Evolutionary conservation across 2,888 invertebrate species (phyloP), one percentile per base, ranked within the genome.

Genomic region (Stenchaetothrips biformis): DNA sequence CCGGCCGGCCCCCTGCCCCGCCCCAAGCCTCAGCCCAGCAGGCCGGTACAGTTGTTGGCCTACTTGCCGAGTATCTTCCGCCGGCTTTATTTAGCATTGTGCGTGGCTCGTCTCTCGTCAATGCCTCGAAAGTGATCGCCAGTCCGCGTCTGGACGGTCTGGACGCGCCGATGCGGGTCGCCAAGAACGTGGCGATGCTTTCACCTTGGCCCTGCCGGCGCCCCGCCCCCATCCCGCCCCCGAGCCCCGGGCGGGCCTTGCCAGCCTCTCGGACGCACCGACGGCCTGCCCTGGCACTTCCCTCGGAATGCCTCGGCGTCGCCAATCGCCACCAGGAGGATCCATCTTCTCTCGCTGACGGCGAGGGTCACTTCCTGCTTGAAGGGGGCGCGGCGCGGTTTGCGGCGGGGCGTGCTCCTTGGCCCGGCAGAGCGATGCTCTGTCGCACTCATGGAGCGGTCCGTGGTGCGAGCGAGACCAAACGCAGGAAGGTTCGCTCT

Each of bases 161-260:
- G 37, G 37, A 37, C 4, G 37, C 37, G 37, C 37, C 37, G 37
- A 37, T 37, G 37, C 37, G 37, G 37, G 59, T 18, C 59, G 13
- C 6, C 16, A 59, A 16, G 59, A 16, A 18, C 59, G 4, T 9
- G 59, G 59, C 59, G 59, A 18, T 53, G 16, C 53, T 59, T 59
- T 59, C 59, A 74, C 67, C 25, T 74, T 74, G 67, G 67, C 67
- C 67, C 67, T 74, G 67, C 21, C 67, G 37, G 37, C 37, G 37
- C 37, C 37, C 37, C 37, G 37, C 37, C 37, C 37, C n/a, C n/a
- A n/a, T n/a, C n/a, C n/a, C n/a, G n/a, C n/a, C n/a, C 37, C 37
- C 37, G 37, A 37, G 37, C 37, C 37, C 37, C 1, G 37, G 37
- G 37, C 37, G 37, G 37, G 37, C 37, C 37, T 37, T 37, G 37